A percentile compares a stretch with the other conserved stretches of the same genome.
These are phyloP conservation scores for Prosapia bicincta DNA, from an alignment of 2,888 invertebrate species.

Conservation along the genomic window DNA sequence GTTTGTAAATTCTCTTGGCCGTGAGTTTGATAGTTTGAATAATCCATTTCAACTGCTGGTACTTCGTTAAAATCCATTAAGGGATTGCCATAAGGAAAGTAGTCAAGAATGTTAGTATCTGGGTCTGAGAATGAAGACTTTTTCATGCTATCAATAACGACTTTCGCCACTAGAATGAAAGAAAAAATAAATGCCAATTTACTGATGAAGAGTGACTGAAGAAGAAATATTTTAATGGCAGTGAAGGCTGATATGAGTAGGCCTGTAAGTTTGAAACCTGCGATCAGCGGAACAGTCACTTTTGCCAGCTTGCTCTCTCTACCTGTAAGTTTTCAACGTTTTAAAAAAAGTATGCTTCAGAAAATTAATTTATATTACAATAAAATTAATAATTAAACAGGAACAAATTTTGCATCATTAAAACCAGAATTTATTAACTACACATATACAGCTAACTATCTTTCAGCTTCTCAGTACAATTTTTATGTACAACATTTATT, in stretches of 20 bases:
- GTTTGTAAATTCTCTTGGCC: background rate
- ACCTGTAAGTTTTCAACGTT: no score
- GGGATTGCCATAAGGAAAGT: background rate
- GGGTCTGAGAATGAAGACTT: background rate
- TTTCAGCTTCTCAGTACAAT: no score
- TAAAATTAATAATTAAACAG: no score
- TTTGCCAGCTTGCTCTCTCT: background rate
- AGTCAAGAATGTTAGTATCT: background rate
- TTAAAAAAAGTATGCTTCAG: no score
- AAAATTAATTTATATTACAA: no score
- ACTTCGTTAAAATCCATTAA: background rate
- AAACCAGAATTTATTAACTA: no score
- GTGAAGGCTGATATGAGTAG: background rate
- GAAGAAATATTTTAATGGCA: background rate
- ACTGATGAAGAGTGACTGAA: background rate
- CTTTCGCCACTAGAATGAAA: background rate
- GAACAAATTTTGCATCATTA: no score
- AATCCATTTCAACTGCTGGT: background rate
- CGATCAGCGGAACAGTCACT: background rate
- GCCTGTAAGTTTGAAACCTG: background rate
- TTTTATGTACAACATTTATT: no score
- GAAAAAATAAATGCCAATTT: background rate
- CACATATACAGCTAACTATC: no score
- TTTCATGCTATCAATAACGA: background rate
- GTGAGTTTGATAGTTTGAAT: background rate